phyloP scores from a whole-genome alignment of 2,113 vertebrate genomes.

The Rostratula benghalensis region DNA sequence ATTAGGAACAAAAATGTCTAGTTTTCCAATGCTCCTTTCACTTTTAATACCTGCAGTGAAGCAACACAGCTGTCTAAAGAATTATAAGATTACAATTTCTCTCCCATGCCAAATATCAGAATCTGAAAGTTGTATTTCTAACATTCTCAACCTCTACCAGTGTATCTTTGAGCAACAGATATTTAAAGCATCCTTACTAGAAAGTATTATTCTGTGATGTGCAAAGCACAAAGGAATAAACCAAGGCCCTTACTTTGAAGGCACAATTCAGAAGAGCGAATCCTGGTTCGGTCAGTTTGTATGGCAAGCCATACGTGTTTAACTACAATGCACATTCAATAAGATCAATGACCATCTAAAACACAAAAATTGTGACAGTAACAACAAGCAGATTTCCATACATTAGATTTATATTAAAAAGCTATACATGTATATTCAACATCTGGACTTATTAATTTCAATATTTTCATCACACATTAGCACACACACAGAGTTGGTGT shows the following conservation, averaged over 20 bases:
- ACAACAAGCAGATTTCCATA: slow-evolving; percentile 40
- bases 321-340: slow-evolving; percentile 66
- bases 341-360: slow-evolving; percentile 63
- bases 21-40: not conserved
- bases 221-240: slow-evolving; percentile 62
- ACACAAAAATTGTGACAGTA: slow-evolving; percentile 56
- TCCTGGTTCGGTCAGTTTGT: slow-evolving; percentile 58
- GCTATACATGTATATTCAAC: not conserved
- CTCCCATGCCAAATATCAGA: not conserved
- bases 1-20: not conserved
- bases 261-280: slow-evolving; percentile 55
- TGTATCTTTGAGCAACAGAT: not conserved
- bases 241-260: slow-evolving; percentile 56
- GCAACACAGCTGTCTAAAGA: not conserved
- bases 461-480: not conserved
- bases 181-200: slow-evolving; percentile 17
- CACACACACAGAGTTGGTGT: not conserved
- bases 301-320: slow-evolving; percentile 58
- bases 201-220: slow-evolving; percentile 37
- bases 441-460: not conserved
- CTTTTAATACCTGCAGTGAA: not conserved
- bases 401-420: not conserved
- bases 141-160: not conserved
- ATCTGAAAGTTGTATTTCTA: not conserved
- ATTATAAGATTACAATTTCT: not conserved